Evolutionary conservation across 2,113 vertebrate species (phyloP), one percentile per base, ranked within the genome.

Genomic region (Aldabrachelys gigantea): DNA sequence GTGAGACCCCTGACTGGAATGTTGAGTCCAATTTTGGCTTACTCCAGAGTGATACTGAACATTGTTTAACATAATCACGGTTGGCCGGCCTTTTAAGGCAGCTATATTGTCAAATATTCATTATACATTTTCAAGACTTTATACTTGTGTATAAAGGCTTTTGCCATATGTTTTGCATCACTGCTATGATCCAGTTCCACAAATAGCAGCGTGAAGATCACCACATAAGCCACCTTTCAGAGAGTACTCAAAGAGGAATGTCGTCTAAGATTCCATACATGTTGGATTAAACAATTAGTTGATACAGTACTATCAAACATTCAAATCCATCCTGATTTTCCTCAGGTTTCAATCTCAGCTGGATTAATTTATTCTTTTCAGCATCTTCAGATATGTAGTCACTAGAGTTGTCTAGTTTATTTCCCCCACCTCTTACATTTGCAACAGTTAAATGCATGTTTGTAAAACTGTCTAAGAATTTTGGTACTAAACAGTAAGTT

Each of bases 121-220:
- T 16, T 41, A 1, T 2, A 0, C 17, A 8, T 5, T 88, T 90
- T 75, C 0, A 0, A 89, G 27, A 56, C 41, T 90, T 2, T 10
- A 0, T 65, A 38, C 62, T 88, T 80, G 79, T 53, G 49, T 53
- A 86, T 38, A 47, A 0, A 49, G 80, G 4, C n/a, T 0, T 0
- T 17, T 25, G 3, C 29, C 27, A 53, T 80, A 21, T 88, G 47
- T 82, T 94, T 35, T 41, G 17, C 10, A 57, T 47, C 9, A 0
- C 44, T 13, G 47, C 14, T 69, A 35, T 69, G 35, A n/a, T 65
- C 31, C 59, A 17, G 6, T 69, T 31, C 65, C n/a, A 16, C 35
- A 69, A 19, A 35, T 69, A 35, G 65, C 31, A 69, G 17, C 7
- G 31, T n/a, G 35, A n/a, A 69, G 29, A 16, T 69, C 17, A 17